Conservation (phyloP, 1,140 invertebrate species). For the Lepidostoma basale region DNA sequence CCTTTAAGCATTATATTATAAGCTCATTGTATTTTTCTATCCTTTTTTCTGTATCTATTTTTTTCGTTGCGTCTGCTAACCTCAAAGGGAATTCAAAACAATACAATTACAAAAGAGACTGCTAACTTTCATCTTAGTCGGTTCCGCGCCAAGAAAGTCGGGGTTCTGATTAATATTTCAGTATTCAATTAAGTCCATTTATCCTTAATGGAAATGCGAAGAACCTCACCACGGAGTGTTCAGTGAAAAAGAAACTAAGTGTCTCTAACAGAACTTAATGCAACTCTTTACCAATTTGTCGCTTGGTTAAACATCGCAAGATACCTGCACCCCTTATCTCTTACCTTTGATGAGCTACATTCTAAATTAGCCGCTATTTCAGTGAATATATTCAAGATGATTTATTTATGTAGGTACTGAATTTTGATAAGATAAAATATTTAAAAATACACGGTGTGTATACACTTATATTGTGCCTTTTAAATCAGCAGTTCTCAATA, state of each 20-base stretch:
- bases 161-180: slow-evolving; percentile 35
- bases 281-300: slow-evolving; percentile 41
- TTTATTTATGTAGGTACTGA: too few species aligned
- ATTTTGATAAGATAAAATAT: too few species aligned
- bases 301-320: slow-evolving; percentile 33
- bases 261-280: slow-evolving; percentile 38
- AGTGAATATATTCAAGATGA: too few species aligned
- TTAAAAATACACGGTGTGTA: too few species aligned
- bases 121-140: slow-evolving; percentile 4
- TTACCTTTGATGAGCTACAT: slow-evolving; percentile 39
- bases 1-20: too few species aligned
- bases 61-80: too few species aligned
- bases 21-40: too few species aligned
- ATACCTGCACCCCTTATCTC: slow-evolving; percentile 8
- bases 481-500: too few species aligned
- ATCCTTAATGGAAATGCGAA: slow-evolving; percentile 11
- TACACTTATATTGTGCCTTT: too few species aligned
- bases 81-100: background rate
- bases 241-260: slow-evolving; percentile 34
- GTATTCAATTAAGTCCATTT: slow-evolving; percentile 16
- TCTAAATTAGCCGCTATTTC: slow-evolving; percentile 21
- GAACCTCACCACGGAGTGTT: slow-evolving; percentile 12
- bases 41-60: too few species aligned
- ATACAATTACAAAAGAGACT: background rate
- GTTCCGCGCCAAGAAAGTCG: background rate